Evolutionary conservation across 2,113 vertebrate species (phyloP), one percentile per base, ranked within the genome.

Genomic region (Corapipo altera): DNA sequence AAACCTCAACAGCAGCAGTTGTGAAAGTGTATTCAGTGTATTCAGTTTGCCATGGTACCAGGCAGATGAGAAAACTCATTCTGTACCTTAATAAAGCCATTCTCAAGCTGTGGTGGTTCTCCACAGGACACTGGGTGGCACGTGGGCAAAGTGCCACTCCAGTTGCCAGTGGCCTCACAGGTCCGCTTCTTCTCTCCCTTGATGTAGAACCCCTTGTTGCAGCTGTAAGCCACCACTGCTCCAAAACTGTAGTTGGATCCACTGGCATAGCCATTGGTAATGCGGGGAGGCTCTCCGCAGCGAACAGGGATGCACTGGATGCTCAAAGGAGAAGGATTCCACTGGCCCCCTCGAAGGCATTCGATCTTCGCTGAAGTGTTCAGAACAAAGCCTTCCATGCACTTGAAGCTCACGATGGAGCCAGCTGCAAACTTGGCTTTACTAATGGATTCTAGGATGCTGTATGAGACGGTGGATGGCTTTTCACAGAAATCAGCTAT

Each of bases 221-320:
- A 99, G 97, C 99, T 99, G 57, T 99, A 99, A 22, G 99, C 99
- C 91, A 99, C 98, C 86, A 99, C 87, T 6, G 99, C 99, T 72
- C 99, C 99, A 57, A 99, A 99, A 85, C 98, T 99, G 96, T 99
- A 99, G 97, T 99, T 99, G 26, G 97, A 96, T 15, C 99, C 99
- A 28, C 98, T 99, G 4, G 99, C 98, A 22, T 99, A 99, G 58
- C 99, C 99, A 39, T 98, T 98, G 75, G 94, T 97, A 20, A 99
- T 98, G 85, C 80, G 92, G 4, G 98, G 97, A 2, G 99, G 99
- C 89, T 98, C 98, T 94, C 99, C 98, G 5, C 99, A 99, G 88
- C 99, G 99, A 74, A 99, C 97, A 0, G 99, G 99, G 83, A 99
- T 97, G 71, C 99, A 99, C 86, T 98, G 98, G 46, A 99, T 98